Base-by-base conservation (phyloP, 2,888 invertebrate genomes). In the Sphaerophoria rueppellii region DNA sequence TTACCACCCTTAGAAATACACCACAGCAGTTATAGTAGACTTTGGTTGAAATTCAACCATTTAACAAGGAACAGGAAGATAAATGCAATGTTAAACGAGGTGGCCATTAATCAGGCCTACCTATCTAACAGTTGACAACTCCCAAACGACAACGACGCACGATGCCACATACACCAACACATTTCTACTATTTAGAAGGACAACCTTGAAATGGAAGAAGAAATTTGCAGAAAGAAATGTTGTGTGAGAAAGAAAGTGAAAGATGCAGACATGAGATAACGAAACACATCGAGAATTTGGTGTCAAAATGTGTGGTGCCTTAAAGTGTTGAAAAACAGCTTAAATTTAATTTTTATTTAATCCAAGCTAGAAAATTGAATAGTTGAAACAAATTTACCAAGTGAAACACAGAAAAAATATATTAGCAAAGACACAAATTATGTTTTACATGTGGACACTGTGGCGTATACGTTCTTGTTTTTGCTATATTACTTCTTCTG, bases 81-180 rank as follows among this genome's bases (percentile, higher is more conserved):
- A 74, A 78, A 82, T 78, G 74, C 70, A 73, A 78, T 82, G 70
- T 70, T 78, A 74, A 74, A 74, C 74, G 73, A 78, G 78, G 78
- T 82, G 73, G 70, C 78, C 78, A 82, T 82, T 82, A 74, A 82
- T 82, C 78, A 82, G 70, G 73, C 70, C 74, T 78, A 54, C 61
- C 24, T 24, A 24, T 2, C 63, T 65, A 70, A 52, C 70, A 70
- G 73, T 74, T 82, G 78, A 82, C 78, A 82, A 71, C 58, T 58
- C 37, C 72, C 61, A 40, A 61, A 61, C 46, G 32, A 32, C 43
- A 55, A n/a, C n/a, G n/a, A 34, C 69, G 16, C n/a, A 55, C n/a
- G 24, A 24, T 24, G 24, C 24, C 1, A 24, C 24, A 1, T 2
- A 24, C 24, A 24, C 54, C 6, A 43, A 34, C 43, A 69, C n/a